Base-by-base conservation (phyloP, 2,113 vertebrate genomes). In the Mobula birostris region DNA sequence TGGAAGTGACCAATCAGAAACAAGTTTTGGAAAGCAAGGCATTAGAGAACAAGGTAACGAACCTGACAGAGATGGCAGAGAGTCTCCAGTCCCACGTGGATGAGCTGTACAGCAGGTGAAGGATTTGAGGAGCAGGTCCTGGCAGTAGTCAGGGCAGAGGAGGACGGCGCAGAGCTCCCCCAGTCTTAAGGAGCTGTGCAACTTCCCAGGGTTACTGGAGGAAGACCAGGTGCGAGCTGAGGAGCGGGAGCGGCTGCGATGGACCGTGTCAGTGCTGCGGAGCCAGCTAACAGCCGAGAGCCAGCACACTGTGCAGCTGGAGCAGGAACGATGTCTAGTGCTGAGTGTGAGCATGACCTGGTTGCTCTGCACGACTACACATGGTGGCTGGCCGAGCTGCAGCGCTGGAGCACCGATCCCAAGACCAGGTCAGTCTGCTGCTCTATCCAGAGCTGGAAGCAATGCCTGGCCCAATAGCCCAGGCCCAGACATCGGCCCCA, bases 1-100 rank as follows among this genome's bases (percentile, higher is more conserved):
- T 99, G 94, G 99, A 99, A 95, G 97, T 97, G 94, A 97, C 96
- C 76, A 99, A 99, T 95, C 97, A 96, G 94, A 98, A 97, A 88
- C 97, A 99, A 87, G 96, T 97, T 56, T 95, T 95, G 36, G 99
- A 99, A 94, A 98, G 98, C 94, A 96, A 97, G 95, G 94, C 96
- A 2, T 98, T 98, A 2, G 98, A 99, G 95, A 97, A 98, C 66
- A 99, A 98, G 96, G 98, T 98, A 94, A 0, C 96, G 74, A 97
- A 98, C 95, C 96, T 99, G 95, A 98, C 97, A 0, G 98, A 99
- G 94, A 99, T 97, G 0, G 97, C 98, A 77, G 98, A 98, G 94
- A 95, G 95, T 68, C 97, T 99, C 21, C 99, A 99, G 94, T 95
- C 95, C 58, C 98, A 98, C 95, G 97, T 99, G 94, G 99, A 99